Evolutionary conservation across 2,797 vertebrate species (phyloP), one percentile per base, ranked within the genome.

Genomic region (Carapus acus): DNA sequence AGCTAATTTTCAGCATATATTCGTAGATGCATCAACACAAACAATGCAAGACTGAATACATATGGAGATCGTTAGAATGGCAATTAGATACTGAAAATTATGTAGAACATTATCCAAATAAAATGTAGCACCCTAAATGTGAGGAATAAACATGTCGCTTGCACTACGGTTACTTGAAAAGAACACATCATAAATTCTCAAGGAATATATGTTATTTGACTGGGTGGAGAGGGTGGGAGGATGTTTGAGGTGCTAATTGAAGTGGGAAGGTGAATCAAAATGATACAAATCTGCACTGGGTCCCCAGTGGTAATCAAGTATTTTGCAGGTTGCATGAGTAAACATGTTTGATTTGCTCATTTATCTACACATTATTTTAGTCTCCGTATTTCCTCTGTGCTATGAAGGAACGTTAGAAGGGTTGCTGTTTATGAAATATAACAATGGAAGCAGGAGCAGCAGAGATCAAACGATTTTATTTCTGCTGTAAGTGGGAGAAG

Each of bases 401-500:
- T 55, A 46, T 45, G 37, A 23, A 40, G 46, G 8, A 17, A 7
- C 41, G 56, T 46, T 33, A 47, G 65, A 66, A 14, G 65, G 59
- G 54, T 45, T 56, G 65, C 66, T 66, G 64, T 69, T 76, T 62
- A 63, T 58, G 49, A 54, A 53, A 41, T 66, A 74, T 70, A 80
- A 84, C 79, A 83, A 81, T 74, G 56, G 78, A 80, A 65, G 41
- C 58, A 39, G 58, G 68, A 80, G 77, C 40, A 23, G 43, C 22
- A 2, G 64, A 84, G 82, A 85, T 87, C 82, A 87, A 86, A 86
- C 67, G 31, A 54, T 79, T 81, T 78, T 81, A 73, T 84, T 86
- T 79, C 74, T 69, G 80, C 69, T 79, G 83, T 84, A 79, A 83
- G 74, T 47, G 65, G 69, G 74, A 80, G 61, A 81, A 76, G 44